Conservation (phyloP, 2,113 vertebrate genomes). For the Egretta garzetta region DNA sequence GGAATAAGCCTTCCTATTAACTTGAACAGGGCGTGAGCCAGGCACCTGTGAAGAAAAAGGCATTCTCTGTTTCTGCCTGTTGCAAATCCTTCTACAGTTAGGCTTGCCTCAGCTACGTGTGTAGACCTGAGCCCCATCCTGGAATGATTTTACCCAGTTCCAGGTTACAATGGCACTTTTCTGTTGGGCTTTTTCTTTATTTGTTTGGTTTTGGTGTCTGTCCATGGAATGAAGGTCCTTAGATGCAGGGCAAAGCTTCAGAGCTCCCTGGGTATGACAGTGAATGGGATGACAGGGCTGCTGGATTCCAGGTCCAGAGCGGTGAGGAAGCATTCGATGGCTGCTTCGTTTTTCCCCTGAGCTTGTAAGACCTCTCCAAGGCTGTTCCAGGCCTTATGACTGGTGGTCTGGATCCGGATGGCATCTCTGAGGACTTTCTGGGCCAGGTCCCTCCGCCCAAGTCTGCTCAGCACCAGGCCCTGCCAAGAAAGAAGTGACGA, state of each 20-base stretch:
- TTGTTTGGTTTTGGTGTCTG: background rate
- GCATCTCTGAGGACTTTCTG: constrained; percentile 94
- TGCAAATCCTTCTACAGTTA: background rate
- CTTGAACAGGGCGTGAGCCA: background rate
- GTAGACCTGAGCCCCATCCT: background rate
- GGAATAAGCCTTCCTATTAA: background rate
- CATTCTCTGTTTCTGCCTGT: background rate
- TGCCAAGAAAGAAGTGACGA: constrained; percentile 66
- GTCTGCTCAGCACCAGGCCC: constrained; percentile 87
- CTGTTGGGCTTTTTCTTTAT: background rate
- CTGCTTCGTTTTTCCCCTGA: constrained; percentile 82
- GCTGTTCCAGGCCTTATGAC: constrained; percentile 91
- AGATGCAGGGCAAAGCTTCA: constrained; percentile 60
- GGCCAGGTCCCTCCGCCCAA: constrained; percentile 84
- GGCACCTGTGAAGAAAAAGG: constrained; percentile 4
- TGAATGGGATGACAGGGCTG: constrained; percentile 91
- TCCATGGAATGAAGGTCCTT: background rate
- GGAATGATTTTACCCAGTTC: background rate
- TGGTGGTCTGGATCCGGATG: constrained; percentile 86
- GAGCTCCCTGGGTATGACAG: constrained; percentile 91
- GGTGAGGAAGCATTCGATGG: constrained; percentile 90
- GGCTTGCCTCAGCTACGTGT: background rate
- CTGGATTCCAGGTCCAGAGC: constrained; percentile 96
- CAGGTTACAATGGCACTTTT: constrained; percentile 23
- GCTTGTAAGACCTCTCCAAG: constrained; percentile 92